These are phyloP conservation scores for Torymus aiolomorphi DNA, from an alignment of 2,888 invertebrate genomes.

Conservation along the genomic window DNA sequence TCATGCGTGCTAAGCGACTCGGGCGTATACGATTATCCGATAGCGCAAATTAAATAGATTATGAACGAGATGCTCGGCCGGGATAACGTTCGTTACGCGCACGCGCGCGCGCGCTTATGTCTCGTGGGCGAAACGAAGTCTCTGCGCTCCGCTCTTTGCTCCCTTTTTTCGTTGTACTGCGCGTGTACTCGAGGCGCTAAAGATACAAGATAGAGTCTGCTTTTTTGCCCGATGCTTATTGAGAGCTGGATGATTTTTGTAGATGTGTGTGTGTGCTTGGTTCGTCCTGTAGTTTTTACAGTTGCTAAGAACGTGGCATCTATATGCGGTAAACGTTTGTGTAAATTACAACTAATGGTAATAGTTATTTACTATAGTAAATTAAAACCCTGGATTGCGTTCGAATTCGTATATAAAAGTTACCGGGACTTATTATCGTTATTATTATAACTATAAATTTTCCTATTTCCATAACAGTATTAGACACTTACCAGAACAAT, in stretches of 20 bases:
- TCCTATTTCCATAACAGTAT: too few species aligned
- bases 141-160: neutral
- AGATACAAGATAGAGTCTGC: constrained; percentile 13
- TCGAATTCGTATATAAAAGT: too few species aligned
- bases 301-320: neutral
- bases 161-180: neutral
- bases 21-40: constrained; percentile 17
- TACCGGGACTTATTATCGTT: too few species aligned
- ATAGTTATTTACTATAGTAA: too few species aligned
- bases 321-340: neutral
- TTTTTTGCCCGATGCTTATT: constrained; percentile 11
- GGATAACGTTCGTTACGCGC: constrained; percentile 2
- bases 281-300: neutral
- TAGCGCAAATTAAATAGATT: constrained; percentile 50
- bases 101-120: neutral
- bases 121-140: neutral
- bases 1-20: constrained; percentile 17
- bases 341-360: too few species aligned
- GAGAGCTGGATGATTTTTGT: neutral
- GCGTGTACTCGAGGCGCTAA: constrained; percentile 23
- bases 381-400: too few species aligned
- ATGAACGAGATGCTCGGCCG: constrained; percentile 30
- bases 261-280: neutral
- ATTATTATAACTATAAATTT: too few species aligned
- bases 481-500: too few species aligned